Evolutionary conservation across 2,888 invertebrate genomes (phyloP).

Genomic region (Lycia hirtaria): DNA sequence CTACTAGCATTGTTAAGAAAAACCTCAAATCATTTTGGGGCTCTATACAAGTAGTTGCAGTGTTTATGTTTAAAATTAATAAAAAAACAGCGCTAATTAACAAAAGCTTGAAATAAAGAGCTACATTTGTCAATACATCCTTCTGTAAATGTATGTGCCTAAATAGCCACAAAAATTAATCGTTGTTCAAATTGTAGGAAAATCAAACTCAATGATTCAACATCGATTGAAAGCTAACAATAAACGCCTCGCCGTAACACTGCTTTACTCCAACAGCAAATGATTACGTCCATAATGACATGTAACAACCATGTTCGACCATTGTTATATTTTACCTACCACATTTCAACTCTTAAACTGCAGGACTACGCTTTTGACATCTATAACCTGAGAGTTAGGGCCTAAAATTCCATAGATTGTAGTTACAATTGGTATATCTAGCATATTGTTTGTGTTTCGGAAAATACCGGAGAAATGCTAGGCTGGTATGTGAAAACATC

Average conservation of each 20-base stretch:
- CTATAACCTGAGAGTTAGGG: slow-evolving; percentile 3
- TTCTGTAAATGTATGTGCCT: too few relatives aligned
- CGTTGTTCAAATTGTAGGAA: neutral
- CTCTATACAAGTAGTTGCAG: too few relatives aligned
- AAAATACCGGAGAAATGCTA: slow-evolving; percentile 14
- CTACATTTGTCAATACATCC: too few relatives aligned
- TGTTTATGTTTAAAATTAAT: too few relatives aligned
- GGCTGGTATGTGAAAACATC: slow-evolving; percentile 26
- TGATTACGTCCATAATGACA: slow-evolving; percentile 23
- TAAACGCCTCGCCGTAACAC: slow-evolving; percentile 9
- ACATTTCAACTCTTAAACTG: neutral
- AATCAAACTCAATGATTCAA: neutral
- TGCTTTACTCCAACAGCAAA: neutral
- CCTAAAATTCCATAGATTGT: neutral
- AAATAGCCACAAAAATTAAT: neutral
- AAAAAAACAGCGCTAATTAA: too few relatives aligned
- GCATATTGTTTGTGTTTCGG: slow-evolving; percentile 27
- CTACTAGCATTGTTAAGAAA: too few relatives aligned
- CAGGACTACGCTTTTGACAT: neutral
- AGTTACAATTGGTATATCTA: neutral
- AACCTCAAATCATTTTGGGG: too few relatives aligned
- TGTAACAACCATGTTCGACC: slow-evolving; percentile 22
- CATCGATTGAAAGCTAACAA: slow-evolving; percentile 17
- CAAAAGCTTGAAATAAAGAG: too few relatives aligned
- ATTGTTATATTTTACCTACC: slow-evolving; percentile 28